Evolutionary conservation across 2,113 vertebrate genomes (phyloP).

Genomic region (Pungitius pungitius): DNA sequence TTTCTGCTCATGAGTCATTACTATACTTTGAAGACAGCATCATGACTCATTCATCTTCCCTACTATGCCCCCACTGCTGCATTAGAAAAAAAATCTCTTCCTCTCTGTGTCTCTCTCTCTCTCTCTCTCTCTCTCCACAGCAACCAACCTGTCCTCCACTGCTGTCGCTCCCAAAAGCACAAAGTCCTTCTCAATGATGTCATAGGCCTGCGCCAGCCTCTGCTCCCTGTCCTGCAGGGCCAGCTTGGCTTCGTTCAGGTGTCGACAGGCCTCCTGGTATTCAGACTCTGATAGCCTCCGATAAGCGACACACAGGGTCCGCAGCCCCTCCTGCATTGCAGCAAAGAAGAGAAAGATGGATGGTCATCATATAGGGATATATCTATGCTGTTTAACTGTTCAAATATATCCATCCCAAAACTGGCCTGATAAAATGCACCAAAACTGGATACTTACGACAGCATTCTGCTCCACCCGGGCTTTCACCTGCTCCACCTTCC

Average conservation of each 20-base stretch:
- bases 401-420: background rate
- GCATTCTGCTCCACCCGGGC: constrained; percentile 94
- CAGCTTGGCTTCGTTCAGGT: constrained; percentile 87
- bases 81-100: constrained; percentile 6
- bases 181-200: constrained; percentile 90
- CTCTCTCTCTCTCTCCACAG: background rate
- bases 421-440: background rate
- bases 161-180: constrained; percentile 94
- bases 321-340: constrained; percentile 87
- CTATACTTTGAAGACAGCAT: constrained; percentile 27
- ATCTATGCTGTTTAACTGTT: background rate
- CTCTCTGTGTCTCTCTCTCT: background rate
- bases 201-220: constrained; percentile 91
- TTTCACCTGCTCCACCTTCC: constrained; percentile 93
- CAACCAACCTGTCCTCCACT: constrained; percentile 92
- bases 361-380: background rate
- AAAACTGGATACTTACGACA: constrained; percentile 83
- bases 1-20: constrained; percentile 39
- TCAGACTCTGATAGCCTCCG: constrained; percentile 84
- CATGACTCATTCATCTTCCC: constrained; percentile 47
- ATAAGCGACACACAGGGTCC: constrained; percentile 94
- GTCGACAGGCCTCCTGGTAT: constrained; percentile 77
- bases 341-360: background rate
- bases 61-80: constrained; percentile 26
- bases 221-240: constrained; percentile 93